phyloP scores from a whole-genome alignment of 2,888 invertebrate species.

The Ptychoptera albimana region DNA sequence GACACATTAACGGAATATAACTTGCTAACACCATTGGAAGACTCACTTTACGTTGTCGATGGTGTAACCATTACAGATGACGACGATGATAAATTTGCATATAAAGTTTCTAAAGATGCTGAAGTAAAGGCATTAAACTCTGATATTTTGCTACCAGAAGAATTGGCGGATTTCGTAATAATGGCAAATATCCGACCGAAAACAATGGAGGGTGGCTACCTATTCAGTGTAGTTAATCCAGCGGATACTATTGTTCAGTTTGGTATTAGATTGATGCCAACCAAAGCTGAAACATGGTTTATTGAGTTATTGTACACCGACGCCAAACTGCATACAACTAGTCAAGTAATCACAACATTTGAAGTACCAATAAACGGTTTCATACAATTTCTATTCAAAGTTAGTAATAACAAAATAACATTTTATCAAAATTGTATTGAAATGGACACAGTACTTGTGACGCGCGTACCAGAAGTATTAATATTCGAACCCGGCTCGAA shows the following conservation, averaged over 20 bases:
- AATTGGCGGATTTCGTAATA: slow-evolving; percentile 78
- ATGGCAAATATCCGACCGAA: slow-evolving; percentile 63
- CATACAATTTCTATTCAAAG: slow-evolving; percentile 59
- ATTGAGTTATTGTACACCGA: slow-evolving; percentile 79
- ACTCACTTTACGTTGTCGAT: slow-evolving; percentile 48
- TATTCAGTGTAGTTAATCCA: slow-evolving; percentile 87
- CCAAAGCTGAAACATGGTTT: slow-evolving; percentile 44
- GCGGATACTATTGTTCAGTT: slow-evolving; percentile 79
- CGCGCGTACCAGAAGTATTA: slow-evolving; percentile 58
- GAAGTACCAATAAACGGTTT: slow-evolving; percentile 66
- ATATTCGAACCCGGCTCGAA: slow-evolving; percentile 87
- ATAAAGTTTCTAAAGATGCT: slow-evolving; percentile 63
- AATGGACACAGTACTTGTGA: slow-evolving; percentile 50
- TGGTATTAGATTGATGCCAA: slow-evolving; percentile 49
- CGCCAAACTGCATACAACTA: slow-evolving; percentile 39
- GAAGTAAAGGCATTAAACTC: slow-evolving; percentile 68
- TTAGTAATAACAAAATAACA: slow-evolving; percentile 59
- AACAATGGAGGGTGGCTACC: slow-evolving; percentile 62
- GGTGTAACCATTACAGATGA: slow-evolving; percentile 66
- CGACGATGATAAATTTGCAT: slow-evolving; percentile 75
- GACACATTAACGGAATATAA: slow-evolving; percentile 51
- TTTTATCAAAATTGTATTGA: slow-evolving; percentile 77
- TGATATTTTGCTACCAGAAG: slow-evolving; percentile 76
- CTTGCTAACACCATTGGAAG: slow-evolving; percentile 62
- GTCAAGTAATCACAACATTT: slow-evolving; percentile 66